These are phyloP conservation scores for Entomobrya proxima DNA, from an alignment of 2,888 invertebrate genomes.

Conservation along the genomic window DNA sequence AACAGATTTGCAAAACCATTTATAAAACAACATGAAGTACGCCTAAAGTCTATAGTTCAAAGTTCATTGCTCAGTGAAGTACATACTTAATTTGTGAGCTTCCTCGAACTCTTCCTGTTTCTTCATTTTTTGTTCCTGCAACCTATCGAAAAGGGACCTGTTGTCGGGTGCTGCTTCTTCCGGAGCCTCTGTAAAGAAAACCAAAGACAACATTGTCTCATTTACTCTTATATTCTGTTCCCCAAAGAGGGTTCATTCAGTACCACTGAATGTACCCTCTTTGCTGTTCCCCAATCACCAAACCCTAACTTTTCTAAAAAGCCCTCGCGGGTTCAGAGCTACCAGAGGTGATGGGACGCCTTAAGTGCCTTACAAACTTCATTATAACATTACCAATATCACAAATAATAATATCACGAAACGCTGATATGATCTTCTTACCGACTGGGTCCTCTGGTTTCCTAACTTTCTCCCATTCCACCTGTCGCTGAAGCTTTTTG, in stretches of 20 bases:
- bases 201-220: neutral
- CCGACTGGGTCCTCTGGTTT: conserved; percentile 93
- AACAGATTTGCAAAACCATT: conserved; percentile 67
- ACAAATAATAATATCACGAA: too few species aligned
- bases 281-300: too few species aligned
- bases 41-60: neutral
- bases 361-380: too few species aligned
- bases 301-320: too few species aligned
- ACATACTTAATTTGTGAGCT: conserved; percentile 92
- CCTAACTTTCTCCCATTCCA: conserved; percentile 97
- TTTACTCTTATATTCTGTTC: neutral
- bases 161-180: conserved; percentile 87
- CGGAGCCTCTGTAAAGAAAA: conserved; percentile 85
- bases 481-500: conserved; percentile 87
- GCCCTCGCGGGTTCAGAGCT: too few species aligned
- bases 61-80: neutral
- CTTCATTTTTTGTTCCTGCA: conserved; percentile 94
- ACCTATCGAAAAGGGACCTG: conserved; percentile 91
- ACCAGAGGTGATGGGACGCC: too few species aligned
- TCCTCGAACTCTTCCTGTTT: conserved; percentile 97
- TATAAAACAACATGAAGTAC: conserved; percentile 33
- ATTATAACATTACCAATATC: too few species aligned
- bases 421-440: too few species aligned
- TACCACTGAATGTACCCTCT: too few species aligned
- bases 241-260: too few species aligned